phyloP scores from a whole-genome alignment of 2,113 vertebrate species.

The Pollimyrus isidori region DNA sequence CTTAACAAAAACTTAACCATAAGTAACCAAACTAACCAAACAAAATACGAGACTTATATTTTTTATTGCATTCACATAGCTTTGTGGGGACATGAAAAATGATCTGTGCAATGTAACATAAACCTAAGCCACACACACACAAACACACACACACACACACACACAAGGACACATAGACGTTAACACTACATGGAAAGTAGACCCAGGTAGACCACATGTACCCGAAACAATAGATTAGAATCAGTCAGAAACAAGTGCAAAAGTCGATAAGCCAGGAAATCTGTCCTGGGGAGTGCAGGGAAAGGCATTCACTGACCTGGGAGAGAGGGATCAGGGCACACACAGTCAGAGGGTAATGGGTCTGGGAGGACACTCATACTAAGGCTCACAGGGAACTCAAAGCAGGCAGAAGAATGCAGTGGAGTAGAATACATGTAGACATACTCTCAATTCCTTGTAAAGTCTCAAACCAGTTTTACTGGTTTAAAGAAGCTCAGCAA shows the following conservation, averaged over 20 bases:
- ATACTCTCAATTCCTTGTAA: background rate
- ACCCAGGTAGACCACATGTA: background rate
- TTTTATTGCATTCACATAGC: too few relatives aligned
- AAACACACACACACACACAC: too few relatives aligned
- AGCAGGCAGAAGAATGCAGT: background rate
- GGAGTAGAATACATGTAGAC: background rate
- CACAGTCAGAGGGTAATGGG: background rate
- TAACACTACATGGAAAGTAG: too few relatives aligned
- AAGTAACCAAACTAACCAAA: too few relatives aligned
- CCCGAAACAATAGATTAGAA: background rate
- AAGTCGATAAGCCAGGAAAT: background rate
- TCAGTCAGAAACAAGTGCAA: background rate
- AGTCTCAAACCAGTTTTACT: background rate
- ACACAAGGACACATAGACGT: too few relatives aligned
- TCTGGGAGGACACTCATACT: background rate
- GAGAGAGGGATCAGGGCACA: background rate
- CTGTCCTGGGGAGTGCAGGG: background rate
- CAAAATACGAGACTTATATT: too few relatives aligned
- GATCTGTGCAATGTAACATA: too few relatives aligned
- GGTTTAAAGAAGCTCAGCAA: background rate
- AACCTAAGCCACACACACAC: too few relatives aligned
- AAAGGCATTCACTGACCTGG: background rate
- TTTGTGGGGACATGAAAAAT: too few relatives aligned
- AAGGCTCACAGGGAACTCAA: background rate
- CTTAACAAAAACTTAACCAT: too few relatives aligned